phyloP scores from a whole-genome alignment of 2,888 invertebrate genomes.

The Drosophila mercatorum region DNA sequence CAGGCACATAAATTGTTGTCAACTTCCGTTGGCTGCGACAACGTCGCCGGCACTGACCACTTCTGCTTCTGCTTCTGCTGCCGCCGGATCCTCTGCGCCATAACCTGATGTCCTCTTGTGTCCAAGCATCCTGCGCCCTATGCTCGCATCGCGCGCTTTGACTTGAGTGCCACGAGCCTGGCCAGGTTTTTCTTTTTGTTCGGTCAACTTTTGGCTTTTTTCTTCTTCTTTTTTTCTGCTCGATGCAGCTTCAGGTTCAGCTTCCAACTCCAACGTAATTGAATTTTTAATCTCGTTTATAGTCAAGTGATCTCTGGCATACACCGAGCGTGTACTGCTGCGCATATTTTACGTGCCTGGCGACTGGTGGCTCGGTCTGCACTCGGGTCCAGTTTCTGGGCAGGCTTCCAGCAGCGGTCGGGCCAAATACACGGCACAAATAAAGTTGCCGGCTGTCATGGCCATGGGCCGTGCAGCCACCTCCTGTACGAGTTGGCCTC shows the following conservation, averaged over 20 bases:
- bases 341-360: constrained; percentile 80
- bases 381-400: constrained; percentile 45
- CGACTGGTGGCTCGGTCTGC: constrained; percentile 32
- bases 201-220: constrained; percentile 22
- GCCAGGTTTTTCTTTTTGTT: constrained; percentile 49
- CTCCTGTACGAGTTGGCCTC: constrained; percentile 22
- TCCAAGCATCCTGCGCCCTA: constrained; percentile 28
- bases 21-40: constrained; percentile 82
- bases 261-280: constrained; percentile 83
- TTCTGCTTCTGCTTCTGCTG: constrained; percentile 49
- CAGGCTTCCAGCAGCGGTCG: constrained; percentile 25
- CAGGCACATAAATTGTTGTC: constrained; percentile 83
- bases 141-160: constrained; percentile 53
- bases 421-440: constrained; percentile 42
- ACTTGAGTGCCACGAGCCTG: constrained; percentile 60
- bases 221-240: constrained; percentile 32
- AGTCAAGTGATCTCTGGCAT: constrained; percentile 84
- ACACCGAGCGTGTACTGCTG: constrained; percentile 73
- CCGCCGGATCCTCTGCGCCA: constrained; percentile 6
- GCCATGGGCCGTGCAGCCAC: neutral
- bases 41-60: constrained; percentile 78
- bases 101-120: constrained; percentile 9
- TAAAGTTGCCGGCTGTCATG: constrained; percentile 61
- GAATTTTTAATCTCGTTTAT: constrained; percentile 85
- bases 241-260: constrained; percentile 72